Base-by-base conservation (phyloP, 1,140 invertebrate species). In the Contarinia nasturtii region DNA sequence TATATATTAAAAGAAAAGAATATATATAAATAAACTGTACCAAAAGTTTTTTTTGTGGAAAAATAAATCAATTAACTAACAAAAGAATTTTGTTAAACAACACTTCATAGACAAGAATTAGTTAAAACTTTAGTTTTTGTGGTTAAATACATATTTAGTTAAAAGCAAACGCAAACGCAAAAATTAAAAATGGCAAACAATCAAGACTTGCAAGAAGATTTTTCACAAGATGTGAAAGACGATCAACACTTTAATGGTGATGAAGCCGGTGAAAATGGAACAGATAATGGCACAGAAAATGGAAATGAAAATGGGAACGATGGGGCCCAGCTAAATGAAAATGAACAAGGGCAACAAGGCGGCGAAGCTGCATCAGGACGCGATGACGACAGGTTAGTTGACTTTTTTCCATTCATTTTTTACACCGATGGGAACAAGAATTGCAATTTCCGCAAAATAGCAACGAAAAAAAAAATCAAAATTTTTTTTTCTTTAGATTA, bases 371-470 rank as follows among this genome's bases (percentile, higher is more conserved):
- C 72, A 47, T 75, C 76, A 34, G 76, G 76, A 59, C 73, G 76
- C 58, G 77, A 79, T 68, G 77, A 80, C 67, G 77, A 80, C 71
- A 79, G 77, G 77, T 27, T 80, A 78, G 58, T 59, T 53, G 41
- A 51, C 34, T 56, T 46, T 44, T 47, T 45, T 33, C 19, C 45
- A 44, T 41, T 51, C 19, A 49, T 40, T 40, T 40, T 14, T 7
- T 18, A n/a, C 17, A n/a, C 12, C 17, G 37, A 15, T n/a, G 14
- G 14, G 17, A n/a, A 40, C 37, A 12, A n/a, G 3, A 15, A 15
- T 40, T 40, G 14, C 37, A 40, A 18, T 14, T 40, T 40, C 14
- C 17, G 8, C n/a, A 36, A 15, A 18, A 40, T 14, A 15, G 37
- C 14, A 15, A 10, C n/a, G 34, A n/a, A 36, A 36, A 36, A 8